phyloP scores from a whole-genome alignment of 2,797 vertebrate genomes.

The Sebastes matsubarae region DNA sequence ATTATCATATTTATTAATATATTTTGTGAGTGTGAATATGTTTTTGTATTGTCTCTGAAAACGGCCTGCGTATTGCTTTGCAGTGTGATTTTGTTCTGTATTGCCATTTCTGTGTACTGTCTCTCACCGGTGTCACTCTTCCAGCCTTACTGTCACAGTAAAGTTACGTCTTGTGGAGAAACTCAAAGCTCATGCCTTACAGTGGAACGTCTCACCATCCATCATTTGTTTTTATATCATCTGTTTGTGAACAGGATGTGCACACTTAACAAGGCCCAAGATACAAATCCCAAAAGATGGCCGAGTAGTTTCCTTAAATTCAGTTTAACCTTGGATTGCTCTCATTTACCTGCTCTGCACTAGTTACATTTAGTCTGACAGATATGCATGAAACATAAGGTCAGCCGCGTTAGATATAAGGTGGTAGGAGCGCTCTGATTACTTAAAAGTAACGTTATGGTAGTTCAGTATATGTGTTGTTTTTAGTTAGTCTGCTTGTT shows the following conservation, averaged over 20 bases:
- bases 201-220: constrained; percentile 68
- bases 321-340: neutral
- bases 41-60: constrained; percentile 64
- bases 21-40: constrained; percentile 58
- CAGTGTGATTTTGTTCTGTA: constrained; percentile 74
- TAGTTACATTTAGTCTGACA: constrained; percentile 12
- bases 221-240: constrained; percentile 66
- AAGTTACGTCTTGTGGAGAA: constrained; percentile 65
- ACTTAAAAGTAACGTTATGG: constrained; percentile 3
- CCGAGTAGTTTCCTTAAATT: constrained; percentile 16
- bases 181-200: constrained; percentile 69
- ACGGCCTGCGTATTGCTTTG: constrained; percentile 77
- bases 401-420: neutral
- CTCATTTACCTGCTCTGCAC: constrained; percentile 19
- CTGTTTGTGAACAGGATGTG: constrained; percentile 53
- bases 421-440: neutral
- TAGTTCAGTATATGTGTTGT: constrained; percentile 22
- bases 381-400: constrained; percentile 41
- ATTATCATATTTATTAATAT: constrained; percentile 67
- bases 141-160: constrained; percentile 68
- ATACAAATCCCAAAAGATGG: constrained; percentile 32
- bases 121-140: constrained; percentile 68
- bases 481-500: constrained; percentile 32
- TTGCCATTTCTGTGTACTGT: constrained; percentile 76
- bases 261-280: constrained; percentile 23